phyloP scores from a whole-genome alignment of 2,888 invertebrate genomes.

The Pecten maximus region DNA sequence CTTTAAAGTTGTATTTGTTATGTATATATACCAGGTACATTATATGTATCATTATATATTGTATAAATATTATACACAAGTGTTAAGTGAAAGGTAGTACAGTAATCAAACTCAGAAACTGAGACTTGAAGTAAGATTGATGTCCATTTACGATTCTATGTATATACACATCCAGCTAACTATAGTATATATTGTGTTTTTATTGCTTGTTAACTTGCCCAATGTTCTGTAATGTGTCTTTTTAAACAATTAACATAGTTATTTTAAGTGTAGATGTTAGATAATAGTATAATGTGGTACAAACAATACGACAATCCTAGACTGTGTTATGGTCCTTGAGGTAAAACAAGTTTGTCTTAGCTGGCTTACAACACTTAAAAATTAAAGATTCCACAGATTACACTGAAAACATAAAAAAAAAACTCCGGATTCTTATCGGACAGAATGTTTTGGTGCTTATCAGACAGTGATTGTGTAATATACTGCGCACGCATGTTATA shows the following conservation, averaged over 20 bases:
- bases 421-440: background rate
- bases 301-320: background rate
- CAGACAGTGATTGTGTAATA: background rate
- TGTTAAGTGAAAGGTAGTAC: background rate
- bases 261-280: constrained; percentile 26
- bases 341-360: constrained; percentile 4
- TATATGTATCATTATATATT: background rate
- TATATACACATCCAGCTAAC: too few relatives aligned
- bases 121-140: background rate
- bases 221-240: background rate
- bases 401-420: constrained; percentile 17
- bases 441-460: constrained; percentile 29
- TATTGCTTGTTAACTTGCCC: background rate
- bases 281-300: background rate
- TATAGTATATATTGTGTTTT: background rate
- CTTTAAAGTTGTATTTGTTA: background rate
- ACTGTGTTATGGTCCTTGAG: background rate
- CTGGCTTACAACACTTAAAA: background rate
- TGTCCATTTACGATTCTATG: too few relatives aligned
- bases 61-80: background rate
- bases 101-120: background rate
- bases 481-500: constrained; percentile 25
- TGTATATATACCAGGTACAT: background rate
- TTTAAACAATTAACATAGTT: background rate
- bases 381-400: background rate